phyloP scores from a whole-genome alignment of 2,113 vertebrate species.

The Pipra filicauda region DNA sequence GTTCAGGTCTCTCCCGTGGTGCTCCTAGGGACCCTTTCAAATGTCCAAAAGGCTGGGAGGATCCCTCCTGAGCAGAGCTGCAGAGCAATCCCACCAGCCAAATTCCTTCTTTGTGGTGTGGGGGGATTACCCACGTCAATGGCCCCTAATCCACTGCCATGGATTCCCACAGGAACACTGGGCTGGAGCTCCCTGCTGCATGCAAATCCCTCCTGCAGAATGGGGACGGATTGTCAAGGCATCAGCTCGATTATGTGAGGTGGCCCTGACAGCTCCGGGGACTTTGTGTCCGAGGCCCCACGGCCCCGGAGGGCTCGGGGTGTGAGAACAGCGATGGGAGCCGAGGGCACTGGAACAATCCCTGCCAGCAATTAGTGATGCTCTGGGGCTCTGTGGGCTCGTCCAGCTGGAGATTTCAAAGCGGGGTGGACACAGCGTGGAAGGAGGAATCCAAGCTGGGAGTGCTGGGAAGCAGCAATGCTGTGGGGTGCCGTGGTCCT shows the following conservation, averaged over 20 bases:
- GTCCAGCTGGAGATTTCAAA: background rate
- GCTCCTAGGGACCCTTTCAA: background rate
- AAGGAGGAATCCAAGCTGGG: background rate
- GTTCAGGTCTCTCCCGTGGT: background rate
- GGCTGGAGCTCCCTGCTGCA: background rate
- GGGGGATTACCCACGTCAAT: background rate
- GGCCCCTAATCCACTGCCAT: constrained; percentile 14
- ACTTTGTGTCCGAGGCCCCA: background rate
- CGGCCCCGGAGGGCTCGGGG: accelerated
- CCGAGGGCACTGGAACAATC: background rate
- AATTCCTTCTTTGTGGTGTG: background rate
- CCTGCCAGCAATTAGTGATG: background rate
- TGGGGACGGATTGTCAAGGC: background rate
- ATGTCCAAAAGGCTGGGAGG: background rate
- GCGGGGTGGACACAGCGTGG: background rate
- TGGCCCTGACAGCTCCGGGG: background rate
- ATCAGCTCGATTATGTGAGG: background rate
- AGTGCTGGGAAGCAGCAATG: background rate
- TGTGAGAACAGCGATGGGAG: background rate
- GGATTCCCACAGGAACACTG: background rate
- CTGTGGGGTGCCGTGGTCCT: accelerated
- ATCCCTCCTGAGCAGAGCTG: background rate
- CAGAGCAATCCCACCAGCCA: background rate
- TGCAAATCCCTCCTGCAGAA: background rate
- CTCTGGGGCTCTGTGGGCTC: background rate